phyloP scores from a whole-genome alignment of 2,113 vertebrate genomes.

The Paedocypris sp. region DNA sequence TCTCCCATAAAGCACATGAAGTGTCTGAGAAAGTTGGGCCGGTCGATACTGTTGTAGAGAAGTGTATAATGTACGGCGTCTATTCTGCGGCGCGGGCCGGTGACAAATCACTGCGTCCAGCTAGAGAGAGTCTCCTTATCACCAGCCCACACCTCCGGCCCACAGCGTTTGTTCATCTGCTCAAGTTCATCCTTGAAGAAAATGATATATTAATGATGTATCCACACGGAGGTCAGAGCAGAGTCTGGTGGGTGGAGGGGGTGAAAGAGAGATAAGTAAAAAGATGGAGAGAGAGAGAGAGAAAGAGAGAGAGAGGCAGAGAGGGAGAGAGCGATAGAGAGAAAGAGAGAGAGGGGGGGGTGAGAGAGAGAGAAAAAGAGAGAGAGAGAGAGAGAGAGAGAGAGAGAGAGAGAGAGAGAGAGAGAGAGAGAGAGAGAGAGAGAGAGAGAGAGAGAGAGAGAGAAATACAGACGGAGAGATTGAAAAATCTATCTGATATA shows the following conservation, averaged over 20 bases:
- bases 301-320: no score
- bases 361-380: no score
- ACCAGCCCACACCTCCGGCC: slow-evolving; percentile 19
- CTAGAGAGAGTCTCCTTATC: slow-evolving; percentile 30
- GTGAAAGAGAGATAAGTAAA: background rate
- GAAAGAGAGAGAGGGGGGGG: no score
- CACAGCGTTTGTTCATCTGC: slow-evolving; percentile 20
- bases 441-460: no score
- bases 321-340: no score
- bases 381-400: no score
- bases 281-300: no score
- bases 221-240: slow-evolving; percentile 13
- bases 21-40: background rate
- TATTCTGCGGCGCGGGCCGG: slow-evolving; percentile 17
- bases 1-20: slow-evolving; percentile 15
- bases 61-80: slow-evolving; percentile 12
- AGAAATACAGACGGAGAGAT: no score
- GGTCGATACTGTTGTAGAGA: slow-evolving; percentile 15
- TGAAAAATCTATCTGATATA: no score
- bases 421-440: no score
- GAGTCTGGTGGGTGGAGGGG: slow-evolving; percentile 1
- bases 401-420: no score
- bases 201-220: slow-evolving; percentile 34
- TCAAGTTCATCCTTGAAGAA: slow-evolving; percentile 36
- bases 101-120: slow-evolving; percentile 26